These are phyloP conservation scores for Agrochola macilenta DNA, from an alignment of 2,888 invertebrate genomes.

Conservation along the genomic window DNA sequence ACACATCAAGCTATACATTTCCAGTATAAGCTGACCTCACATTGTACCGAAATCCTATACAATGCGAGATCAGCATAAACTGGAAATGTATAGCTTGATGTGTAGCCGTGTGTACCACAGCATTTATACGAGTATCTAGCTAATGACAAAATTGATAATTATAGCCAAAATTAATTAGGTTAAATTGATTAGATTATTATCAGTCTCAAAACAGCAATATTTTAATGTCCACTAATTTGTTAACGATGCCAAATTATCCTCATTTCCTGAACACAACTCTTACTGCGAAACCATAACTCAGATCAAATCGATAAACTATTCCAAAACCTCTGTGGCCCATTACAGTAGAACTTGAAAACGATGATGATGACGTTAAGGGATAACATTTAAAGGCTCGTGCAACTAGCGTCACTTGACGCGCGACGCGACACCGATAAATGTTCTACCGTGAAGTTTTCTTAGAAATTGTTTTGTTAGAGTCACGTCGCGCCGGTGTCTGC, in stretches of 20 bases:
- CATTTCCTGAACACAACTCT: not conserved
- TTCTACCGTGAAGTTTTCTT: too few relatives aligned
- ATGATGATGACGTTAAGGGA: not conserved
- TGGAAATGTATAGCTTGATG: too few relatives aligned
- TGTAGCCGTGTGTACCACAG: too few relatives aligned
- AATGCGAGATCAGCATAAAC: too few relatives aligned
- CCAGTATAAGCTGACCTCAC: too few relatives aligned
- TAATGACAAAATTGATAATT: not conserved
- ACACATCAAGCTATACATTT: too few relatives aligned
- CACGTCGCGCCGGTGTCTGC: too few relatives aligned
- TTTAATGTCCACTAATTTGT: not conserved
- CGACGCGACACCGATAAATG: too few relatives aligned
- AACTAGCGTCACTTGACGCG: too few relatives aligned
- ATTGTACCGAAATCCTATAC: too few relatives aligned
- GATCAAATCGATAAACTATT: not conserved
- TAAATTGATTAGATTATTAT: conserved; percentile 12
- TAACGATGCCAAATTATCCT: not conserved
- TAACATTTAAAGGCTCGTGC: not conserved
- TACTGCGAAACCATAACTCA: not conserved
- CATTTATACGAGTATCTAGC: not conserved
- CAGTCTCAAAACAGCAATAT: not conserved
- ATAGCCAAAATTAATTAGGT: not conserved
- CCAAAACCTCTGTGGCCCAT: not conserved
- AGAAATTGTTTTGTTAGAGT: too few relatives aligned
- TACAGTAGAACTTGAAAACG: not conserved